A percentile compares a stretch with the other conserved stretches of the same genome.
phyloP scores from a whole-genome alignment of 2,113 vertebrate species.

The Electrona antarctica region DNA sequence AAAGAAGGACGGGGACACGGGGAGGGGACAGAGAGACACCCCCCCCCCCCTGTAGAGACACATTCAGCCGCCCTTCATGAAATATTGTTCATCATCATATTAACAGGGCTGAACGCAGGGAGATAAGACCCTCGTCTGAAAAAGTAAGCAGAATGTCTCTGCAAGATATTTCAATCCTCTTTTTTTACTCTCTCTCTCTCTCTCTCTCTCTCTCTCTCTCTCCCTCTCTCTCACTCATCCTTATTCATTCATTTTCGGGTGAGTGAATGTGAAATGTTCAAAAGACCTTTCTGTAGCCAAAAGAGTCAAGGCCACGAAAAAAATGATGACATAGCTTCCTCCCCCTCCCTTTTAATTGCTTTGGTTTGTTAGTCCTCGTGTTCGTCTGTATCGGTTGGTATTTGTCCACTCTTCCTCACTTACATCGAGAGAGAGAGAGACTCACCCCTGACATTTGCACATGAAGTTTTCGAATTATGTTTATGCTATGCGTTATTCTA shows the following conservation, averaged over 20 bases:
- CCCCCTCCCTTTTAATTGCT: slow-evolving; percentile 71
- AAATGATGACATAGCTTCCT: slow-evolving; percentile 80
- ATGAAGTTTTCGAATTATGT: slow-evolving; percentile 34
- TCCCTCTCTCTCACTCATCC: slow-evolving; percentile 36
- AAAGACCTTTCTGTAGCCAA: slow-evolving; percentile 62
- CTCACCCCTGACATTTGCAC: slow-evolving; percentile 42
- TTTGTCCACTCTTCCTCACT: slow-evolving; percentile 31
- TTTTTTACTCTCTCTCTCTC: slow-evolving; percentile 32
- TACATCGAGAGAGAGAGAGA: slow-evolving; percentile 30
- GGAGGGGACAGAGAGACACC: slow-evolving; percentile 72
- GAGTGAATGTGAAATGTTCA: slow-evolving; percentile 71
- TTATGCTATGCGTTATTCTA: slow-evolving; percentile 44
- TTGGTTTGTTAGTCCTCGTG: slow-evolving; percentile 71
- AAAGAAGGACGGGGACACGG: slow-evolving; percentile 82
- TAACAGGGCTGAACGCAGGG: slow-evolving; percentile 85
- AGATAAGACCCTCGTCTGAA: slow-evolving; percentile 81
- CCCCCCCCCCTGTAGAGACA: slow-evolving; percentile 76
- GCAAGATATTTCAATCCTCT: slow-evolving; percentile 77
- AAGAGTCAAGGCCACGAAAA: slow-evolving; percentile 39
- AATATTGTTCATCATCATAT: slow-evolving; percentile 89
- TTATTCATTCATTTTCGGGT: slow-evolving; percentile 67
- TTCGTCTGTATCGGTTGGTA: slow-evolving; percentile 29
- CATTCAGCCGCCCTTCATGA: slow-evolving; percentile 84
- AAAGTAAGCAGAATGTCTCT: slow-evolving; percentile 80
- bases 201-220: slow-evolving; percentile 29